These are phyloP conservation scores for Struthio camelus DNA, from an alignment of 2,113 vertebrate genomes.

Conservation along the genomic window DNA sequence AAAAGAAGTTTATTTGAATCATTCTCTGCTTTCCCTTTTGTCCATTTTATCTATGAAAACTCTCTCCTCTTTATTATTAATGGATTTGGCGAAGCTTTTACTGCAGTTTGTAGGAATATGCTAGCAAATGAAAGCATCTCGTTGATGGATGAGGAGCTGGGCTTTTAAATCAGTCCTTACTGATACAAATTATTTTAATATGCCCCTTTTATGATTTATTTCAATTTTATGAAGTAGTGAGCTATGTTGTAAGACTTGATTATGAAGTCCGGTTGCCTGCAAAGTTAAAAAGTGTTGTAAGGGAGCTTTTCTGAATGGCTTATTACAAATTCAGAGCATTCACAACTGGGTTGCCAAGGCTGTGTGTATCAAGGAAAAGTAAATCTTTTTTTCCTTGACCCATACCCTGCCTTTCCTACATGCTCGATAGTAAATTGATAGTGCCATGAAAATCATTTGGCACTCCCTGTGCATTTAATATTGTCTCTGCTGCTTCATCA, in stretches of 20 bases:
- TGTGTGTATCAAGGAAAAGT: neutral
- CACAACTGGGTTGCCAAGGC: neutral
- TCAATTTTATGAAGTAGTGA: conserved; percentile 41
- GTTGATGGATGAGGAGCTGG: conserved; percentile 58
- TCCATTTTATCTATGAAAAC: neutral
- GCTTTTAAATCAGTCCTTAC: conserved; percentile 65
- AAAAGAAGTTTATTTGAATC: neutral
- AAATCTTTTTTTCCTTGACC: conserved; percentile 21
- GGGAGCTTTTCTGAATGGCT: neutral
- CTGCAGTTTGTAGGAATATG: conserved; percentile 25
- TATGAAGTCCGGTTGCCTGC: neutral
- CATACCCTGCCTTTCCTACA: neutral
- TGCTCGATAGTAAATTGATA: neutral
- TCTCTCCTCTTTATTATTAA: conserved; percentile 20
- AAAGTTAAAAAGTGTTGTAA: conserved; percentile 7
- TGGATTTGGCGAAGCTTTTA: conserved; percentile 39
- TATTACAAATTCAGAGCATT: conserved; percentile 5
- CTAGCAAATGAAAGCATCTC: conserved; percentile 10
- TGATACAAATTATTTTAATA: conserved; percentile 69
- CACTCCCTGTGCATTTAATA: neutral
- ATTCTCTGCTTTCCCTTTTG: neutral
- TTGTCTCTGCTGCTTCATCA: neutral
- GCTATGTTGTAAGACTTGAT: conserved; percentile 23
- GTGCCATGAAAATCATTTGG: neutral
- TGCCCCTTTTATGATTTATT: conserved; percentile 53